A percentile compares a stretch with the other conserved stretches of the same genome.
These are phyloP conservation scores for Cisticola juncidis DNA, from an alignment of 2,113 vertebrate species.

Conservation along the genomic window DNA sequence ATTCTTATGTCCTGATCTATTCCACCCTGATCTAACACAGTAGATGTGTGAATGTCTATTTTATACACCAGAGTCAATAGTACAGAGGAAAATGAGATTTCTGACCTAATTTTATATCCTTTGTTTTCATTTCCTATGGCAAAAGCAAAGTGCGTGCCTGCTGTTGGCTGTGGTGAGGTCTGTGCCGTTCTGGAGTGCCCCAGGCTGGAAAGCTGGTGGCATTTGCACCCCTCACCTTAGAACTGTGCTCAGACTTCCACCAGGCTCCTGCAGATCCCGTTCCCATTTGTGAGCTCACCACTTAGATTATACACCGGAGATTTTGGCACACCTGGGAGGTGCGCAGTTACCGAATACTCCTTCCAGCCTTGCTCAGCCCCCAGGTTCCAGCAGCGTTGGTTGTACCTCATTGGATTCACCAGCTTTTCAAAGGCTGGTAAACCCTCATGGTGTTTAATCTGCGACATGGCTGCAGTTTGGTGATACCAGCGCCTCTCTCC, in stretches of 20 bases:
- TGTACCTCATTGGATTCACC: neutral
- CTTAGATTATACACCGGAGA: neutral
- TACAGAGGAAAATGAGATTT: slow-evolving; percentile 26
- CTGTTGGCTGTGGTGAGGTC: neutral
- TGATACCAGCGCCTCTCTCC: neutral
- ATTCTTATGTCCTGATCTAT: neutral
- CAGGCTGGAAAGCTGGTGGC: neutral
- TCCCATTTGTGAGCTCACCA: neutral
- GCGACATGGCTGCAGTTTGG: neutral
- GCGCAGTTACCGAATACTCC: rapidly evolving
- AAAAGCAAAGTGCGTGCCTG: neutral
- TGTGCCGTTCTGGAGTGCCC: neutral
- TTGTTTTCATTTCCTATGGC: slow-evolving; percentile 42
- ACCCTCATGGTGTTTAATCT: neutral
- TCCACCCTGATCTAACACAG: neutral
- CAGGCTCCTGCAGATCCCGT: neutral
- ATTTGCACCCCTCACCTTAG: neutral
- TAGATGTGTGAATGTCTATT: neutral
- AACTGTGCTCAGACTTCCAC: neutral
- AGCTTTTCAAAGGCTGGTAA: neutral
- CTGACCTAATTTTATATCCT: slow-evolving; percentile 16
- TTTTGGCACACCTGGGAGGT: neutral
- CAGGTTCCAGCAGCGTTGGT: neutral
- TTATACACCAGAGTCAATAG: neutral
- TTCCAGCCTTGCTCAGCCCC: neutral